A percentile compares a stretch with the other conserved stretches of the same genome.
phyloP scores from a whole-genome alignment of 2,797 vertebrate genomes.

The Squalus acanthias region DNA sequence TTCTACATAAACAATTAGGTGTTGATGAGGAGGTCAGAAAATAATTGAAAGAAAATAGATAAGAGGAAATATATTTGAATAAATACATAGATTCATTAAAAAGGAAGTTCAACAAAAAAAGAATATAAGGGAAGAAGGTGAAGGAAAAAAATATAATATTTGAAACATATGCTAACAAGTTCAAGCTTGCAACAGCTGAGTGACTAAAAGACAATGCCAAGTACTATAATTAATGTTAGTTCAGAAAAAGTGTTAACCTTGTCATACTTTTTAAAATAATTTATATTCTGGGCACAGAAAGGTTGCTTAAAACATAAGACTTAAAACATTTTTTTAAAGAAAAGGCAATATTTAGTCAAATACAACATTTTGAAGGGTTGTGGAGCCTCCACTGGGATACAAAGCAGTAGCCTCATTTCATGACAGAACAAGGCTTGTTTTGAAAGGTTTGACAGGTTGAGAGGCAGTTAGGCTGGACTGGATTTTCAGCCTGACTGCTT shows the following conservation, averaged over 20 bases:
- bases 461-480: constrained; percentile 20
- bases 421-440: constrained; percentile 26
- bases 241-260: background rate
- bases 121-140: background rate
- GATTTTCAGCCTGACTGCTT: constrained; percentile 36
- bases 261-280: constrained; percentile 1
- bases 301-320: background rate
- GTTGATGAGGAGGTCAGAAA: background rate
- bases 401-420: constrained; percentile 1
- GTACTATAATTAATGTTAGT: constrained; percentile 13
- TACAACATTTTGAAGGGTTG: background rate
- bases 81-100: background rate
- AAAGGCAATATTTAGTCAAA: background rate
- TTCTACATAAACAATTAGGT: background rate
- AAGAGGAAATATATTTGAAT: constrained; percentile 17
- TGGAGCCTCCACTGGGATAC: constrained; percentile 4
- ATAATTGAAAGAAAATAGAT: background rate
- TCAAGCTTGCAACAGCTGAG: background rate
- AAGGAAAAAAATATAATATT: background rate
- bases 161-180: background rate
- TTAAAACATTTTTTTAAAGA: background rate
- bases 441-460: constrained; percentile 35
- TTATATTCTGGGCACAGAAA: background rate
- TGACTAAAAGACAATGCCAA: background rate
- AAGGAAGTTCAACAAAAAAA: background rate